Conservation (phyloP, 2,797 vertebrate species). For the Falco columbarius region DNA sequence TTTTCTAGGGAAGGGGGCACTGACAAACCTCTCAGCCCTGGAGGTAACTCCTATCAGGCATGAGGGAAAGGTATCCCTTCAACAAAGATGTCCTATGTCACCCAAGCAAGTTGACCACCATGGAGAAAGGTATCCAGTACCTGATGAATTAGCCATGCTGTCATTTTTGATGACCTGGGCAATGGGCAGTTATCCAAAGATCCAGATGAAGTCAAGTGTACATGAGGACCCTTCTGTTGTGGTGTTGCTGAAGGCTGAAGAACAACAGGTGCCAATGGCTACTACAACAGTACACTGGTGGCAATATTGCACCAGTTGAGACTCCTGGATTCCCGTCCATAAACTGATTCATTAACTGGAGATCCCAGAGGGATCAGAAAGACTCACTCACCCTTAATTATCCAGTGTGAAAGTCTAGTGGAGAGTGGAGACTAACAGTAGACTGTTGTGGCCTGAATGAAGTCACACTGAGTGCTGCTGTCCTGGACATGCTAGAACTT, state of each 20-base stretch:
- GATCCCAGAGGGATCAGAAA: neutral
- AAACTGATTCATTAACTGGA: neutral
- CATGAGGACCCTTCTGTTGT: neutral
- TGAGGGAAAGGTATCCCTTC: neutral
- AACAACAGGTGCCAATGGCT: fast-evolving
- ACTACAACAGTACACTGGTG: fast-evolving
- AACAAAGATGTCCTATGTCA: neutral
- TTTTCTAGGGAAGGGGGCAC: too few species aligned
- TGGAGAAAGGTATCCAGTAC: too few species aligned
- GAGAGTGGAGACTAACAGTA: neutral
- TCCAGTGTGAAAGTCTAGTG: neutral
- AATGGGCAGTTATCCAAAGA: neutral
- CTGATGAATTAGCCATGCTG: too few species aligned
- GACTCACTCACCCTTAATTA: neutral
- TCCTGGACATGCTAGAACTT: neutral
- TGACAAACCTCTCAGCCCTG: too few species aligned
- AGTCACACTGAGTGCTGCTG: neutral
- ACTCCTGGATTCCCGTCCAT: too few species aligned
- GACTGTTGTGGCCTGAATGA: fast-evolving
- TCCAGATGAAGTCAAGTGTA: neutral
- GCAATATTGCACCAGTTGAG: neutral
- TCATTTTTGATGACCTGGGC: neutral
- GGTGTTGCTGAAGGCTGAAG: neutral
- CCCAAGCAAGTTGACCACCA: neutral
- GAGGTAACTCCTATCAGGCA: neutral